Conservation (phyloP, 23 tunicate genomes). For the Corella eumyota region DNA sequence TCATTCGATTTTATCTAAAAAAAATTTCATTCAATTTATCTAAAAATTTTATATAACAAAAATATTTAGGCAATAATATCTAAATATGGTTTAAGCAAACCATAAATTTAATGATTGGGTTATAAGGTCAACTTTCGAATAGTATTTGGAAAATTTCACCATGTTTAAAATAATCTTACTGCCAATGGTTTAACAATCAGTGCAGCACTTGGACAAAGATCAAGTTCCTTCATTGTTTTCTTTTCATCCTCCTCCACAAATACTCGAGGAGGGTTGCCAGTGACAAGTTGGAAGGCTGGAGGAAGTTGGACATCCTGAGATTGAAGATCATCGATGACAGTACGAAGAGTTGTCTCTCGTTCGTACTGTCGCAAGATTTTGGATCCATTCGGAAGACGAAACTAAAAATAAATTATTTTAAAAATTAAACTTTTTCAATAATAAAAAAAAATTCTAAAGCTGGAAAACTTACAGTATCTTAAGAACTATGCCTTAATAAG, state of each 20-base stretch:
- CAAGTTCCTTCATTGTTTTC: constrained; percentile 18
- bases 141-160: neutral
- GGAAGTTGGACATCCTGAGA: neutral
- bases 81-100: too few relatives aligned
- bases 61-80: too few relatives aligned
- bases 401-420: constrained; percentile 13
- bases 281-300: constrained; percentile 15
- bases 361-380: constrained; percentile 21
- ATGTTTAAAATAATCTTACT: too few relatives aligned
- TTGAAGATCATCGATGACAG: constrained; percentile 14
- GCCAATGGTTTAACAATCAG: constrained; percentile 13
- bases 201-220: constrained; percentile 22
- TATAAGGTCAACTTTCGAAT: neutral
- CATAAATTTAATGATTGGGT: too few relatives aligned
- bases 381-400: constrained; percentile 53
- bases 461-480: neutral
- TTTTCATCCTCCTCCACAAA: constrained; percentile 11
- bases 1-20: too few relatives aligned
- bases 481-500: too few relatives aligned
- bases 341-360: neutral
- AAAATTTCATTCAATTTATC: too few relatives aligned
- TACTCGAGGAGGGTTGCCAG: constrained; percentile 15
- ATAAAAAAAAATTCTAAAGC: neutral
- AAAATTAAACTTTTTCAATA: neutral
- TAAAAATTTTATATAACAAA: too few relatives aligned